Base-by-base conservation (phyloP, 1,140 invertebrate species). In the Cydia amplana region DNA sequence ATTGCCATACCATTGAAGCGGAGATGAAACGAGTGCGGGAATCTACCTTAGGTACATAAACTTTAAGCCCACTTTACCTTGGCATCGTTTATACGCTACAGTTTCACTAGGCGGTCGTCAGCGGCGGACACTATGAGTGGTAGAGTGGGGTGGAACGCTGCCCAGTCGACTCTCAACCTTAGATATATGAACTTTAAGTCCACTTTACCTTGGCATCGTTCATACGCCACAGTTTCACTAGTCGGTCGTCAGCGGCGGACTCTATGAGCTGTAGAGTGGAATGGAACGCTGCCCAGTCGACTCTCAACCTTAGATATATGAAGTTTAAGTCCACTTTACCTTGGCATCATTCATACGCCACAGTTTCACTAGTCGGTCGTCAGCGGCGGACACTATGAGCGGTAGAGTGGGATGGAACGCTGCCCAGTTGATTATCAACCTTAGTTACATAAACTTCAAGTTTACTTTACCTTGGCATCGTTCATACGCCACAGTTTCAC, bases 401-500 rank as follows among this genome's bases (percentile, higher is more conserved):
- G 99, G 99, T 80, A 99, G 93, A 12, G 96, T 97, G 2, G 98
- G 98, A 93, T 99, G 99, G 93, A 99, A 99, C 70, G 95, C 95
- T 0, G 98, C 98, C 99, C 99, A 99, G 93, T 99, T 99, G 0
- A 99, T 99, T 18, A 99, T 46, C 2, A 46, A 46, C 12, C 43
- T 46, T 40, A 40, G 36, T 10, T 2, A 2, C 43, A 46, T 16
- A 46, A 14, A 14, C 12, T 46, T 46, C 16, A 46, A 18, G 49
- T 51, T 1, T 6, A 51, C 5, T 23, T 82, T 87, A 95, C 94
- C 93, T 98, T 99, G 40, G 97, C 95, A 92, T 99, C 99, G 91
- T 99, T 99, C 98, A 99, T 99, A 79, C 99, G 94, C 99, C 99
- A 99, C 75, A 99, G 93, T 91, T 99, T 99, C 10, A 99, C 96